These are phyloP conservation scores for Nebria brevicollis DNA, from an alignment of 2,888 invertebrate genomes.

Conservation along the genomic window DNA sequence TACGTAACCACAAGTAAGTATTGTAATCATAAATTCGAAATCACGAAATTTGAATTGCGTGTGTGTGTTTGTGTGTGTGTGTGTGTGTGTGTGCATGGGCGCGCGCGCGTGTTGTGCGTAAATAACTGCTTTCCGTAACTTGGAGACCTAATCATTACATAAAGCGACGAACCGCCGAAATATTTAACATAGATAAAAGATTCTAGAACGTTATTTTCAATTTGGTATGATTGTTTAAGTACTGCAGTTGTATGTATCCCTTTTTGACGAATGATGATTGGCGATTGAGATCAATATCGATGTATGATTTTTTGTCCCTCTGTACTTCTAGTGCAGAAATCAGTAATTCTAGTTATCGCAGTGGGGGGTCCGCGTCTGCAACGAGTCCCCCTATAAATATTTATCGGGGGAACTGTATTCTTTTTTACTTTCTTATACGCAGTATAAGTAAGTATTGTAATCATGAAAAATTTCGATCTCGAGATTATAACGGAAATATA, in stretches of 20 bases:
- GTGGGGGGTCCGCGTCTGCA: neutral
- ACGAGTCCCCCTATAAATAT: neutral
- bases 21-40: no score
- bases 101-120: no score
- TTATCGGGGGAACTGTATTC: neutral
- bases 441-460: no score
- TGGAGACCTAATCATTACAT: neutral
- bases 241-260: conserved; percentile 8
- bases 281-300: conserved; percentile 37
- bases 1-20: no score
- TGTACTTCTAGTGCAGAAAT: conserved; percentile 17
- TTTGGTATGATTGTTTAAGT: neutral
- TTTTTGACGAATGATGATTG: conserved; percentile 44
- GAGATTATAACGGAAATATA: no score
- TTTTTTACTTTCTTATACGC: no score
- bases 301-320: neutral
- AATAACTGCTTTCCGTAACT: neutral
- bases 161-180: neutral
- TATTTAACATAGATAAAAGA: no score
- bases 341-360: neutral
- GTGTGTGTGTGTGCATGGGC: no score
- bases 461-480: no score
- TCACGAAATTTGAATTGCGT: no score
- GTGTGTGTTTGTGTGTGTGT: no score
- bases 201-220: no score